A percentile compares a stretch with the other conserved stretches of the same genome.
These are phyloP conservation scores for Papilio xuthus DNA, from an alignment of 1,140 invertebrate species.

Conservation along the genomic window DNA sequence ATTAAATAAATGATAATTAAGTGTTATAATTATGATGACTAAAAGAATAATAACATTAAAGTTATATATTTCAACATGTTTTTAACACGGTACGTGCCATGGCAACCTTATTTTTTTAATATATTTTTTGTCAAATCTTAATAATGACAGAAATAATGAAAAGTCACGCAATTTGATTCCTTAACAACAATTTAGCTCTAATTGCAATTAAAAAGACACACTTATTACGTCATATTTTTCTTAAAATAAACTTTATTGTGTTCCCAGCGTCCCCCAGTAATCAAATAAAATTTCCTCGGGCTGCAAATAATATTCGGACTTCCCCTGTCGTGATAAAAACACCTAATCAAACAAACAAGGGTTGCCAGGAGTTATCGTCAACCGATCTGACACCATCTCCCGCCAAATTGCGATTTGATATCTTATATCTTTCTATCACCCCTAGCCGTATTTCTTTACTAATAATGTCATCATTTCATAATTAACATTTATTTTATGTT, in stretches of 20 bases:
- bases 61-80: neutral
- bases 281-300: slow-evolving; percentile 59
- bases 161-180: neutral
- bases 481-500: slow-evolving; percentile 24
- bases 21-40: neutral
- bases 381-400: slow-evolving; percentile 60
- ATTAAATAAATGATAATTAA: neutral
- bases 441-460: slow-evolving; percentile 48
- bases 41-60: too few relatives aligned
- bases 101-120: too few relatives aligned
- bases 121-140: too few relatives aligned
- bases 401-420: slow-evolving; percentile 74
- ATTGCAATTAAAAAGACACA: slow-evolving; percentile 10
- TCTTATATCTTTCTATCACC: slow-evolving; percentile 54
- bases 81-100: too few relatives aligned
- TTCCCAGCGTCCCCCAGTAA: slow-evolving; percentile 31
- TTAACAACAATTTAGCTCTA: neutral
- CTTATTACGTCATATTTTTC: neutral
- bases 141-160: neutral
- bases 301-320: slow-evolving; percentile 61
- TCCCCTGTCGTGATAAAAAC: slow-evolving; percentile 50
- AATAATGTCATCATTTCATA: slow-evolving; percentile 53
- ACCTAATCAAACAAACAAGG: slow-evolving; percentile 76
- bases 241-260: neutral
- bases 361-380: slow-evolving; percentile 54